These are phyloP conservation scores for Sclerurus mexicanus DNA, from an alignment of 2,113 vertebrate species.

Conservation along the genomic window DNA sequence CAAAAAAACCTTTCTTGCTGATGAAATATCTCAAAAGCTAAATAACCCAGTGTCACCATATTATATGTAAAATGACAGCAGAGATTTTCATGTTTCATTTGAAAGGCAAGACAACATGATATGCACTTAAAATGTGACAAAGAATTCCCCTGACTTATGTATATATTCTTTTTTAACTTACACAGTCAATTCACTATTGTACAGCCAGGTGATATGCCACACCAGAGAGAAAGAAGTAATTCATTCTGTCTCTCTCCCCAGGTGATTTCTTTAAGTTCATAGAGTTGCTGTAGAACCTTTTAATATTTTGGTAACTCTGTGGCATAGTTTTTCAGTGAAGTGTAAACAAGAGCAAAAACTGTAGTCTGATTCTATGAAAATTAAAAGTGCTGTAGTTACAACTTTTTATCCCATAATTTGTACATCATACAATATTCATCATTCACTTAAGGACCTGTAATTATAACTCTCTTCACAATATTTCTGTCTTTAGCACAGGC, in stretches of 20 bases:
- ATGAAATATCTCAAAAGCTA: conserved; percentile 62
- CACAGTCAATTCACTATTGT: background rate
- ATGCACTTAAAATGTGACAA: conserved; percentile 32
- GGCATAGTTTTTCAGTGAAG: background rate
- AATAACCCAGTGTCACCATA: conserved; percentile 34
- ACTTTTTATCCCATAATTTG: background rate
- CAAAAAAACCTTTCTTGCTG: background rate
- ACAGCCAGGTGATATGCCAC: background rate
- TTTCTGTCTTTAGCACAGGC: rapidly evolving
- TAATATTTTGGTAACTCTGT: background rate
- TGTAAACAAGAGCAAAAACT: background rate
- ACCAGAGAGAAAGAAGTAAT: conserved; percentile 17
- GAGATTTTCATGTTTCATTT: conserved; percentile 2
- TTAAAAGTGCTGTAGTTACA: background rate
- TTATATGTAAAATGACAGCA: conserved; percentile 29
- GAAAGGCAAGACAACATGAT: conserved; percentile 22
- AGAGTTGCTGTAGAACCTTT: background rate
- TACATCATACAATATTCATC: background rate
- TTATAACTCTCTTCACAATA: background rate
- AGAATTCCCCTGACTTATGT: conserved; percentile 16
- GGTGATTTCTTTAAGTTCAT: background rate
- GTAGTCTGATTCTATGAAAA: background rate
- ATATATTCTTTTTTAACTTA: background rate
- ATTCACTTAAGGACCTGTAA: background rate
- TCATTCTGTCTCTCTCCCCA: background rate